Conservation (phyloP, 2,797 vertebrate genomes). For the Betta splendens region DNA sequence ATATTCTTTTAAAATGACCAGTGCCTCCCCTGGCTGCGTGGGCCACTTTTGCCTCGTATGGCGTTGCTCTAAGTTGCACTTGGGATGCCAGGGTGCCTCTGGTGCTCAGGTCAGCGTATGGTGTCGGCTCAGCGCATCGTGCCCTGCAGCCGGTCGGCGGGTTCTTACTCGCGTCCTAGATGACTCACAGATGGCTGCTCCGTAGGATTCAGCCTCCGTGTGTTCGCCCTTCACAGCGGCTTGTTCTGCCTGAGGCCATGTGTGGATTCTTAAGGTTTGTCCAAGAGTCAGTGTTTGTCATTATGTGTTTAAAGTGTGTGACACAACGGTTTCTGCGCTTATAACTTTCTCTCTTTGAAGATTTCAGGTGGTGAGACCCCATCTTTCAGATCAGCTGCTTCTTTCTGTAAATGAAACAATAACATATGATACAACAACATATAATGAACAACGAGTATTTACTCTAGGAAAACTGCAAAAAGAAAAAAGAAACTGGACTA, state of each 20-base stretch:
- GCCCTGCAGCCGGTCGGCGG: slow-evolving; percentile 13
- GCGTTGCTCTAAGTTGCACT: slow-evolving; percentile 19
- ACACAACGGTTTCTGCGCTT: no score
- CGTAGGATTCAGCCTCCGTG: slow-evolving; percentile 1
- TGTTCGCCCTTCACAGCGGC: slow-evolving; percentile 33
- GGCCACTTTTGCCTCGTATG: slow-evolving; percentile 25
- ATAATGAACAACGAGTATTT: no score
- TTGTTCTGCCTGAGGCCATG: slow-evolving; percentile 4
- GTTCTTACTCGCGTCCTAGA: neutral
- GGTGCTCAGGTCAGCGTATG: neutral
- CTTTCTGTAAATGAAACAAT: slow-evolving; percentile 51
- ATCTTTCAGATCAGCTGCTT: slow-evolving; percentile 42
- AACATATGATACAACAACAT: no score
- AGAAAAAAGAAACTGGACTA: no score
- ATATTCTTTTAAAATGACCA: slow-evolving; percentile 38
- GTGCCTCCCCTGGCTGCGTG: slow-evolving; percentile 19
- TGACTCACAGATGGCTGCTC: slow-evolving; percentile 8
- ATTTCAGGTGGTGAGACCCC: slow-evolving; percentile 25
- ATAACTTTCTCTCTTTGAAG: slow-evolving; percentile 59
- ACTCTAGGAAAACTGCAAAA: no score
- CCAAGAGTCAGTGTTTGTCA: slow-evolving; percentile 10
- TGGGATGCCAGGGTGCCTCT: slow-evolving; percentile 16
- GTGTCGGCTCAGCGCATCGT: slow-evolving; percentile 4
- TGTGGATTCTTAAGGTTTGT: slow-evolving; percentile 1
- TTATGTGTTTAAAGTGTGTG: slow-evolving; percentile 1